phyloP scores from a whole-genome alignment of 2,888 invertebrate genomes.

The Megaustenia siamemsis region DNA sequence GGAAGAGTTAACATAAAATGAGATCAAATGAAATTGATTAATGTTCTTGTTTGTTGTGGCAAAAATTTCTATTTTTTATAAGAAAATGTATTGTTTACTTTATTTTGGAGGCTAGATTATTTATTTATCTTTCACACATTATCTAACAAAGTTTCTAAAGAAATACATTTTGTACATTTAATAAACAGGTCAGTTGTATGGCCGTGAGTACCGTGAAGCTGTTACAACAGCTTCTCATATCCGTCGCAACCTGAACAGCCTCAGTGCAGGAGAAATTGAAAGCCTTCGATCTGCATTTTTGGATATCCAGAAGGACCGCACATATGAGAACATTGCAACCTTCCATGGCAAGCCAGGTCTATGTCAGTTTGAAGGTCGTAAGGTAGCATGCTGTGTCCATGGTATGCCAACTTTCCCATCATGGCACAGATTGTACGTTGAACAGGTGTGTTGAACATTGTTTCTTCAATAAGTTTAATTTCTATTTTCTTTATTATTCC shows the following conservation, averaged over 20 bases:
- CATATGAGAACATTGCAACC: constrained; percentile 58
- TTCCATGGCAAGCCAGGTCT: constrained; percentile 61
- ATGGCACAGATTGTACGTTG: constrained; percentile 59
- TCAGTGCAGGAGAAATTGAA: constrained; percentile 58
- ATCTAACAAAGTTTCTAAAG: too few relatives aligned
- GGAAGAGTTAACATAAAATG: too few relatives aligned
- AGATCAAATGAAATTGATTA: too few relatives aligned
- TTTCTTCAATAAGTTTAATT: too few relatives aligned
- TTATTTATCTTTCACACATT: too few relatives aligned
- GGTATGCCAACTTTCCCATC: constrained; percentile 61
- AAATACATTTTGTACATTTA: too few relatives aligned
- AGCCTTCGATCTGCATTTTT: constrained; percentile 59
- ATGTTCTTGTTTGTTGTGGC: too few relatives aligned
- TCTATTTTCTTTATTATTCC: too few relatives aligned
- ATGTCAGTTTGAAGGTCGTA: constrained; percentile 53
- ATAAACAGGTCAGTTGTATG: constrained; percentile 50
- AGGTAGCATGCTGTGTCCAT: constrained; percentile 59
- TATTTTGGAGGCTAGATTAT: too few relatives aligned
- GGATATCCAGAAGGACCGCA: constrained; percentile 55
- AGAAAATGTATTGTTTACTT: too few relatives aligned
- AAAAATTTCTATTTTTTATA: too few relatives aligned
- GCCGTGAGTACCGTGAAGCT: constrained; percentile 44
- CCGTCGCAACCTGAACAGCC: constrained; percentile 52
- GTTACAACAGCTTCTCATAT: constrained; percentile 56
- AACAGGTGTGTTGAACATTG: constrained; percentile 9